Evolutionary conservation across 2,888 invertebrate genomes (phyloP).

Genomic region (Epistrophe eligans): DNA sequence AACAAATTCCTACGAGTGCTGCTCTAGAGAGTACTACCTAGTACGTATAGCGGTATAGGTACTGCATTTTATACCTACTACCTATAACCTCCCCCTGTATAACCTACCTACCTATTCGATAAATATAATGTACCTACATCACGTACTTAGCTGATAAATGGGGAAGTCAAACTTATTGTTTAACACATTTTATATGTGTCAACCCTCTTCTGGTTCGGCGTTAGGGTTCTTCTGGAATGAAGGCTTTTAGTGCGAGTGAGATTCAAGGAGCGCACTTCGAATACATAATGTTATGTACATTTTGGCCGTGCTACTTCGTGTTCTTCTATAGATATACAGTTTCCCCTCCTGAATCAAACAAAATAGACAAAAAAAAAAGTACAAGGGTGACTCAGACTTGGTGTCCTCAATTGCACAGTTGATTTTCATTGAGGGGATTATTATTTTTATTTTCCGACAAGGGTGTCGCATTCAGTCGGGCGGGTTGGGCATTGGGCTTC

Average conservation of each 20-base stretch:
- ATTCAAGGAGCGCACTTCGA: slow-evolving; percentile 66
- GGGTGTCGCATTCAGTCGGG: slow-evolving; percentile 51
- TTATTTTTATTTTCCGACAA: slow-evolving; percentile 68
- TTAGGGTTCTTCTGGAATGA: slow-evolving; percentile 15
- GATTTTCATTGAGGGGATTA: slow-evolving; percentile 72
- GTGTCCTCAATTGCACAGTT: slow-evolving; percentile 72
- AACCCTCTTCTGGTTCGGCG: slow-evolving; percentile 58
- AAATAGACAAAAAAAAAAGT: neutral
- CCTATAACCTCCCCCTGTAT: slow-evolving; percentile 19
- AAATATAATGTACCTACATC: slow-evolving; percentile 37
- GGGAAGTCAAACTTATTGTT: slow-evolving; percentile 72
- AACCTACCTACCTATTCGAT: neutral
- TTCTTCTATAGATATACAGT: slow-evolving; percentile 3
- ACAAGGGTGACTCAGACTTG: slow-evolving; percentile 72
- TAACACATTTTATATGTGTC: slow-evolving; percentile 76
- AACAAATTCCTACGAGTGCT: slow-evolving; percentile 34
- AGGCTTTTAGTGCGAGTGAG: slow-evolving; percentile 60
- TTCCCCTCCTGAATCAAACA: slow-evolving; percentile 56
- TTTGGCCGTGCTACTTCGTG: slow-evolving; percentile 48
- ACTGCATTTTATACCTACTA: slow-evolving; percentile 29
- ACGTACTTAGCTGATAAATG: slow-evolving; percentile 57
- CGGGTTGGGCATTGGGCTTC: neutral
- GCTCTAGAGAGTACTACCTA: slow-evolving; percentile 31
- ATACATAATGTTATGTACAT: slow-evolving; percentile 72
- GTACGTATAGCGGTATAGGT: too few relatives aligned